These are phyloP conservation scores for Chamaea fasciata DNA, from an alignment of 2,113 vertebrate species.

Conservation along the genomic window DNA sequence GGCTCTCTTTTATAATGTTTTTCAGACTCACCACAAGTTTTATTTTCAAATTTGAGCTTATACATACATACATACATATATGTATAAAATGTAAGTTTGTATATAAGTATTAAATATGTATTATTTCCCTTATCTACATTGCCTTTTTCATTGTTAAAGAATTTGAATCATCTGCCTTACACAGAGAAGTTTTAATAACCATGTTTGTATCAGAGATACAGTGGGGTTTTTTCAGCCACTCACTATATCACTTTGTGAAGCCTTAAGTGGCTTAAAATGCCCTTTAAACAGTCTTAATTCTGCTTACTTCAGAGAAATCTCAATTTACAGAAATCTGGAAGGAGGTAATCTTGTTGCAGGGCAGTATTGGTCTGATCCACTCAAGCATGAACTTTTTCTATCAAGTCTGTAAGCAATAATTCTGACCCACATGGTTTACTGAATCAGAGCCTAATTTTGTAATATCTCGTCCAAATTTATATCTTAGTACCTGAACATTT, in stretches of 20 bases:
- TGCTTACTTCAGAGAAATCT: neutral
- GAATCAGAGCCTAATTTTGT: constrained; percentile 19
- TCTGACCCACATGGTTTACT: neutral
- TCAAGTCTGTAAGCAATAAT: neutral
- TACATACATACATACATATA: neutral
- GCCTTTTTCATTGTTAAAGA: neutral
- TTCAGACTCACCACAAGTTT: neutral
- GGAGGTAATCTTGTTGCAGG: neutral
- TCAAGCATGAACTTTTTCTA: neutral
- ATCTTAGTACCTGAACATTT: constrained; percentile 8
- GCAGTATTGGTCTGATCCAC: neutral
- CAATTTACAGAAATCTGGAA: neutral
- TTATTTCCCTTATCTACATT: neutral
- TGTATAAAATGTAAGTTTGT: neutral
- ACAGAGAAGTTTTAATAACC: neutral
- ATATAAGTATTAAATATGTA: neutral
- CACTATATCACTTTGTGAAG: neutral
- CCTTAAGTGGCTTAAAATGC: neutral
- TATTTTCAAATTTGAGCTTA: neutral
- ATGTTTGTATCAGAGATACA: neutral
- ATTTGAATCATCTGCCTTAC: neutral
- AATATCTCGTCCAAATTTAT: neutral
- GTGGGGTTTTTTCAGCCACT: accelerated
- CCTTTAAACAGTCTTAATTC: neutral
- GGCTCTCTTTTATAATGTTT: neutral